Evolutionary conservation across 2,888 invertebrate species (phyloP).

Genomic region (Prostheceraeus crozeri): DNA sequence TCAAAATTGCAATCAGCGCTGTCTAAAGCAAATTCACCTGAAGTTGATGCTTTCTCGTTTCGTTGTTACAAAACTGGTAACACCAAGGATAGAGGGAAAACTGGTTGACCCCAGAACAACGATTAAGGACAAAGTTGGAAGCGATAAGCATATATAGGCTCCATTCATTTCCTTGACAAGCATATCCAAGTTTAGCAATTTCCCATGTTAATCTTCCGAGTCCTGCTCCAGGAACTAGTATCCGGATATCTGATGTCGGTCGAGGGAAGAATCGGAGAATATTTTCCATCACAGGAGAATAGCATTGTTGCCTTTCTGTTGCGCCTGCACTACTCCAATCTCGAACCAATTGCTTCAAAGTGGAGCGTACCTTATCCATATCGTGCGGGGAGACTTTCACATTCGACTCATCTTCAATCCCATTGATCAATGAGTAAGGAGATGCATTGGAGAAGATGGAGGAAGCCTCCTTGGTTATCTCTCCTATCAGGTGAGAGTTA

Average conservation of each 20-base stretch:
- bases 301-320: slow-evolving; percentile 74
- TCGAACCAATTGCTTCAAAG: slow-evolving; percentile 86
- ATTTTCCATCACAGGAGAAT: slow-evolving; percentile 78
- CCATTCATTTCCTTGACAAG: slow-evolving; percentile 94
- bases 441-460: too few relatives aligned
- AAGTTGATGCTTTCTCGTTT: slow-evolving; percentile 73
- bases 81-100: slow-evolving; percentile 85
- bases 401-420: too few relatives aligned
- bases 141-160: slow-evolving; percentile 93
- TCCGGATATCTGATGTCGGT: slow-evolving; percentile 61
- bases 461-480: too few relatives aligned
- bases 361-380: slow-evolving; percentile 78
- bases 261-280: slow-evolving; percentile 67
- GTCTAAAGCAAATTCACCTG: too few relatives aligned
- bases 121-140: slow-evolving; percentile 77
- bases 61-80: slow-evolving; percentile 83
- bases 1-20: too few relatives aligned
- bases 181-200: slow-evolving; percentile 77
- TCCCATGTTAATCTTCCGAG: slow-evolving; percentile 86
- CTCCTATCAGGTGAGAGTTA: too few relatives aligned
- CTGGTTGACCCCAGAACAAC: slow-evolving; percentile 64
- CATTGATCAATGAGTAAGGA: too few relatives aligned
- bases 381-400: too few relatives aligned
- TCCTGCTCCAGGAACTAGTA: slow-evolving; percentile 92
- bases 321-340: slow-evolving; percentile 86